Conservation (phyloP, 92 coral and sea anemone species). For the Epizoanthus rinbou region DNA sequence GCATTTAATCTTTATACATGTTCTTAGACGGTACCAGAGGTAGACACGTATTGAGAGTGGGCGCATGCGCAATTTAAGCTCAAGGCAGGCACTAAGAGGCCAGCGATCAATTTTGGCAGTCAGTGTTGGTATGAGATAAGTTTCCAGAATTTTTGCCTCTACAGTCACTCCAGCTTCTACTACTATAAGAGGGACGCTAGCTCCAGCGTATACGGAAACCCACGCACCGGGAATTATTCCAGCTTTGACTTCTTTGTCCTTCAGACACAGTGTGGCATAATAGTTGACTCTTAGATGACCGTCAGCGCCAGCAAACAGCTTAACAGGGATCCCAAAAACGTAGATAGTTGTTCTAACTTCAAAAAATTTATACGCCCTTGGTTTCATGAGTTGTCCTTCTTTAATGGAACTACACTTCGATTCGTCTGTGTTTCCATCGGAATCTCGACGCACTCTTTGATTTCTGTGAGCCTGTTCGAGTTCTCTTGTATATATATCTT, state of each 20-base stretch:
- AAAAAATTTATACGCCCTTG: constrained; percentile 44
- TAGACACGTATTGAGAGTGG: constrained; percentile 89
- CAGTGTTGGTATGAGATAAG: constrained; percentile 85
- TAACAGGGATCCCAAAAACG: constrained; percentile 82
- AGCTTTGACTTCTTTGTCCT: constrained; percentile 71
- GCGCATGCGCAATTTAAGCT: constrained; percentile 83
- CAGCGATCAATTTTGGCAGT: constrained; percentile 81
- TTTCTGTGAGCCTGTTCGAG: constrained; percentile 66
- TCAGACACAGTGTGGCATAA: constrained; percentile 56
- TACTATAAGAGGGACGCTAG: constrained; percentile 64
- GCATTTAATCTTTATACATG: constrained; percentile 70
- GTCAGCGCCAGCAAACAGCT: constrained; percentile 72
- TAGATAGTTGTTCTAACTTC: constrained; percentile 45
- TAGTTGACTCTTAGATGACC: constrained; percentile 72
- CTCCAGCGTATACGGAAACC: constrained; percentile 87
- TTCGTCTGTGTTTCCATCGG: constrained; percentile 31
- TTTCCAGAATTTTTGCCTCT: constrained; percentile 84
- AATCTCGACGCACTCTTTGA: constrained; percentile 33
- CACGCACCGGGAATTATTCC: constrained; percentile 91
- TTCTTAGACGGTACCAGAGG: constrained; percentile 86
- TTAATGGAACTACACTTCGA: constrained; percentile 24
- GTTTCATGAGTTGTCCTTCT: constrained; percentile 33
- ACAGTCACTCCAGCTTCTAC: constrained; percentile 89
- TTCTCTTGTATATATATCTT: constrained; percentile 79
- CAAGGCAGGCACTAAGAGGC: constrained; percentile 94